Evolutionary conservation across 2,797 vertebrate genomes (phyloP), one percentile per base, ranked within the genome.

Genomic region (Hippoglossus hippoglossus): DNA sequence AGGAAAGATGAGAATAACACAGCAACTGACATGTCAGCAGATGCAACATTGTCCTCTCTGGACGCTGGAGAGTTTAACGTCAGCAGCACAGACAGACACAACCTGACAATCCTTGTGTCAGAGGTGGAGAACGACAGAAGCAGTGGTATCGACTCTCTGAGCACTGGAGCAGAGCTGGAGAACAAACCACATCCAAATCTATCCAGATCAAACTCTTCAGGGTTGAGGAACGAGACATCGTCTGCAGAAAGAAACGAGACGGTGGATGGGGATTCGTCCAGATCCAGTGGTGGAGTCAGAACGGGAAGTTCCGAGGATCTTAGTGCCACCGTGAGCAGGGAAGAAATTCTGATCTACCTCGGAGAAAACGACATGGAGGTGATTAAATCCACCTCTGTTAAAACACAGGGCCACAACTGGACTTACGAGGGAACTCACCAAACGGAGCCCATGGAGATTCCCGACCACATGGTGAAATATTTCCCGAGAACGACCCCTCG

Each of bases 281-380:
- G 58, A 10, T 49, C 47, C 54, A 50, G 36, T 1, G 36, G 18
- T 36, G 1, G 22, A 19, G 28, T 47, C 24, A 18, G 4, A 31
- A 25, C 36, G 1, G 71, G 1, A 52, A 73, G 46, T 60, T 80
- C 67, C 44, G 78, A 88, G 8, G 62, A 84, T 18, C 19, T 63
- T 0, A 13, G 5, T 24, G 16, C 16, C 53, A 79, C 75, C 8
- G 84, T 88, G 1, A 89, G 73, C 59, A 74, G 3, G 21, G 92
- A 95, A 56, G 92, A 95, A 65, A 75, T 95, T 5, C 19, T 87
- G 6, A 95, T 96, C 77, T 94, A 92, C 77, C 82, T 95, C 21
- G 81, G 87, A 64, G 86, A 88, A 60, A 92, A 93, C 65, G 73
- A 58, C 2, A 91, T 82, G 10, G 61, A 91, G 26, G 89, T 55